Percentiles rank a stretch among this genome's conserved stretches.
These are phyloP conservation scores for Phenganax stokvisi DNA, from an alignment of 92 coral and sea anemone genomes.

Conservation along the genomic window DNA sequence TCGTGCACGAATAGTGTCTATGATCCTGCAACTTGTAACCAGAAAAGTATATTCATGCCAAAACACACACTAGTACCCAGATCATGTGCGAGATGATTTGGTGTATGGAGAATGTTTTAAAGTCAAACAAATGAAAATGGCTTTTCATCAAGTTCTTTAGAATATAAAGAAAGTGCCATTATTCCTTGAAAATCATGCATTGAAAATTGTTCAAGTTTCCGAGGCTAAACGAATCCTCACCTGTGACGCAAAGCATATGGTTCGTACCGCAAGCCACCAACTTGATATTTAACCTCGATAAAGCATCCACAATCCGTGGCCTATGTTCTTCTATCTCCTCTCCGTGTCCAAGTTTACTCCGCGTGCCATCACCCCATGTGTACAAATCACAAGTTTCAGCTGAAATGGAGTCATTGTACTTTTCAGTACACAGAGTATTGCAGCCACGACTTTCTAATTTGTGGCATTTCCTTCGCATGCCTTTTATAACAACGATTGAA, in stretches of 20 bases:
- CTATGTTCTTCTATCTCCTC: slow-evolving; percentile 80
- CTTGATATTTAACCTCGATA: slow-evolving; percentile 62
- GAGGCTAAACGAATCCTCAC: slow-evolving; percentile 39
- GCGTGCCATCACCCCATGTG: slow-evolving; percentile 94
- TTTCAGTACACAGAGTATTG: too few species aligned
- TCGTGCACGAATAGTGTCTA: too few species aligned
- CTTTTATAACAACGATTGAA: too few species aligned
- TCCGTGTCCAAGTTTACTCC: slow-evolving; percentile 95
- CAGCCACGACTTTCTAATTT: too few species aligned
- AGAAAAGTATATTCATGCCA: too few species aligned
- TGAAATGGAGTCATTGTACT: not conserved
- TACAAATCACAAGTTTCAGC: slow-evolving; percentile 78
- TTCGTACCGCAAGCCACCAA: slow-evolving; percentile 70
- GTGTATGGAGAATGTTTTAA: too few species aligned
- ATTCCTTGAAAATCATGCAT: not conserved
- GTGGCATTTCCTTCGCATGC: too few species aligned
- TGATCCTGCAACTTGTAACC: too few species aligned
- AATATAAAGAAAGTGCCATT: not conserved
- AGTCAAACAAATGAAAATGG: too few species aligned
- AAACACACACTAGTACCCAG: too few species aligned
- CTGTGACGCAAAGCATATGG: slow-evolving; percentile 72
- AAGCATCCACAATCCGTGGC: slow-evolving; percentile 82
- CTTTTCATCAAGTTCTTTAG: too few species aligned
- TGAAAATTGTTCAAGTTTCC: not conserved
- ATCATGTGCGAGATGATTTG: too few species aligned